A percentile compares a stretch with the other conserved stretches of the same genome.
Conservation (phyloP, 1,140 invertebrate genomes). For the Branchinecta lynchi region DNA sequence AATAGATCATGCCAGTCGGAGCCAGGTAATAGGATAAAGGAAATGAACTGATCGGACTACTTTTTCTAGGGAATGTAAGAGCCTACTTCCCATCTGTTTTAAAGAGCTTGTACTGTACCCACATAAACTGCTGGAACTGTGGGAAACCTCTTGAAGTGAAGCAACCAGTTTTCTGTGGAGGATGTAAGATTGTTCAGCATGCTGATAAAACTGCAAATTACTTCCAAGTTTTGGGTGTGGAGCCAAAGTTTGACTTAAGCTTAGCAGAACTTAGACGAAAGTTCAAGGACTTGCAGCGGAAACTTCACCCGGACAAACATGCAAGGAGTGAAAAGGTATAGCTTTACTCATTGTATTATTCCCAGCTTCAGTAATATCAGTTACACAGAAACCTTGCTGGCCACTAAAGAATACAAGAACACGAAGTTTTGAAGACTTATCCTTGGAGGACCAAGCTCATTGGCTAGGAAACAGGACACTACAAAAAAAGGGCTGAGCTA, state of each 20-base stretch:
- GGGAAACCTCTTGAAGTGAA: background rate
- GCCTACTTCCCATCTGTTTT: background rate
- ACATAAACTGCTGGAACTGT: background rate
- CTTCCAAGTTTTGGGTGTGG: background rate
- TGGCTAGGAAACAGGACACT: too few relatives aligned
- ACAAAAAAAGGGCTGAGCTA: too few relatives aligned
- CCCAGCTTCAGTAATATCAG: too few relatives aligned
- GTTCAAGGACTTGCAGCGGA: background rate
- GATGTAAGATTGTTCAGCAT: background rate
- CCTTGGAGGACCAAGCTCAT: too few relatives aligned
- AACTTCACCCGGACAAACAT: slow-evolving; percentile 1
- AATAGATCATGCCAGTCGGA: too few relatives aligned
- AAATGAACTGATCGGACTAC: too few relatives aligned
- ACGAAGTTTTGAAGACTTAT: too few relatives aligned
- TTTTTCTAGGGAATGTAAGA: too few relatives aligned
- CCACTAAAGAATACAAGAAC: too few relatives aligned
- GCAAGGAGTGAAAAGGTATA: slow-evolving; percentile 2
- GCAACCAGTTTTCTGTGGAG: background rate
- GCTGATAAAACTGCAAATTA: background rate
- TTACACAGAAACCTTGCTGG: too few relatives aligned
- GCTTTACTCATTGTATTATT: too few relatives aligned
- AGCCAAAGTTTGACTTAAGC: background rate
- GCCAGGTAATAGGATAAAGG: too few relatives aligned
- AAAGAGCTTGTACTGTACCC: background rate
- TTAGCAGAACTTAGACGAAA: background rate